Evolutionary conservation across 2,113 vertebrate species (phyloP), one percentile per base, ranked within the genome.

Genomic region (Aspiorhynchus laticeps): DNA sequence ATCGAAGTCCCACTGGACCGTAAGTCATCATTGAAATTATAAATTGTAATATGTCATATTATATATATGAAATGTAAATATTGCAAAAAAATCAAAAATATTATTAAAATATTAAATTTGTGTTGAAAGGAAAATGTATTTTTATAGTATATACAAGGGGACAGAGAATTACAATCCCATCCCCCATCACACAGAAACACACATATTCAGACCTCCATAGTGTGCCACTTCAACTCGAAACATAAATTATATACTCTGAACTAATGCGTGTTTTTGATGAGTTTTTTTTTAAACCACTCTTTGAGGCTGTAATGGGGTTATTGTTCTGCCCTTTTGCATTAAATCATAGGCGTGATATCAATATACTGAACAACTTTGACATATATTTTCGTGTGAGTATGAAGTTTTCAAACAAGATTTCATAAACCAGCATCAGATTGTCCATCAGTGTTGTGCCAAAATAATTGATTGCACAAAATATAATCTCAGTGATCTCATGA

Each of bases 1-100:
- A 99, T 99, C 0, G 96, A 98, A 86, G 97, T 99, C 71, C 98
- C 98, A 41, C 93, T 95, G 92, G 96, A 99, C 48, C 91, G 98
- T 98, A 93, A 98, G 97, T 97, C 43, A 80, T 80, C n/a, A 76
- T 71, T 61, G 71, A 17, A 83, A 28, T 41, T 19, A 24, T 33
- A 77, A 28, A 85, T 48, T 24, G 19, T 7, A 59, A 56, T 53
- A 19, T 53, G 51, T 53, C 51, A 53, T 53, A 1, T 19, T 51
- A 51, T 53, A 51, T 19, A 19, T 51, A 53, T 53, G 51, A 53
- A 19, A 53, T 53, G 19, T 53, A 53, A 53, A 53, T 53, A 19
- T 53, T 19, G 51, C 51, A 53, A 17, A 53, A 41, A 9, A 41
- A 9, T 9, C 38, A 46, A 46, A 46, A 46, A 48, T 48, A 48